Base-by-base conservation (phyloP, 64 coral and sea anemone species). In the Platygyra sinensis region DNA sequence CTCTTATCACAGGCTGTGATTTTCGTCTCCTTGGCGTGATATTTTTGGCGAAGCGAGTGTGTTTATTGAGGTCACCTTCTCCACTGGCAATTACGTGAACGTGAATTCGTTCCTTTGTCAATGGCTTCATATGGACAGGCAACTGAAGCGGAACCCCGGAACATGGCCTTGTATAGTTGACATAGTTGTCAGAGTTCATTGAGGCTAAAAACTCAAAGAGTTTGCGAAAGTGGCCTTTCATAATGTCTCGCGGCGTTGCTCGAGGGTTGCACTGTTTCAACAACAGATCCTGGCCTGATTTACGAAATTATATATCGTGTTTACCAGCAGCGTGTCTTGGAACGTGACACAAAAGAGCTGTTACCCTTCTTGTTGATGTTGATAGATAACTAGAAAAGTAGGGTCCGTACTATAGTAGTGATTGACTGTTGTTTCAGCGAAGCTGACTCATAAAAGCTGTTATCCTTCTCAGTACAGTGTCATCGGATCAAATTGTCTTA, bases 191-290 rank as follows among this genome's bases (percentile, higher is more conserved):
- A 9, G 22, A 29, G 28, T 5, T 30, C 73, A 36, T 75, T 39
- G 30, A 75, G 19, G 29, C 36, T 13, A 83, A 38, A 31, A 83
- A 67, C 25, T 32, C 80, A 12, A 64, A 83, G 10, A 67, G 0
- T 83, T 83, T 83, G 0, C 59, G 31, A 1, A 67, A 65, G 10
- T 67, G 31, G 9, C 79, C 55, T 63, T 82, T 67, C 80, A 83
- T 83, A 31, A 36, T 63, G 14, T 30, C 51, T 46, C 6, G 42
- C 42, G 42, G 42, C 14, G 24, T 8, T 8, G n/a, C n/a, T n/a
- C n/a, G n/a, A n/a, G n/a, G n/a, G n/a, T n/a, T n/a, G 15, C 24
- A 22, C 24, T 18, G 24, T 65, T 9, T 8, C 1, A 3, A 36
- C 33, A 36, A 36, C 33, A 36, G 33, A 36, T 36, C 33, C 33